Percentiles rank a stretch among this genome's conserved stretches.
These are phyloP conservation scores for Cacatua alba DNA, from an alignment of 2,113 vertebrate species.

Conservation along the genomic window DNA sequence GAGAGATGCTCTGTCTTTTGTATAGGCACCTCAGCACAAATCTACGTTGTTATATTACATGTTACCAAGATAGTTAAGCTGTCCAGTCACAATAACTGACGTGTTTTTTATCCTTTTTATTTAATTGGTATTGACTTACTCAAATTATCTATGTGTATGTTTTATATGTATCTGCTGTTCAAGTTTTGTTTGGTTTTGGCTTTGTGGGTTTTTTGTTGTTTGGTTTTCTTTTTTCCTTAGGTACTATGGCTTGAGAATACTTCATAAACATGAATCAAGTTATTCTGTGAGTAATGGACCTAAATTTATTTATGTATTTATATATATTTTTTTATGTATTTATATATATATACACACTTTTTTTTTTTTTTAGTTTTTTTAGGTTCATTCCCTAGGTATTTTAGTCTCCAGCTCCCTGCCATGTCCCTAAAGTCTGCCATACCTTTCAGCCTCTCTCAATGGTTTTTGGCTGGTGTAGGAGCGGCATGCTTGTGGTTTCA, in stretches of 20 bases:
- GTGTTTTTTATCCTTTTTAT: conserved; percentile 37
- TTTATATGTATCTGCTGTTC: background rate
- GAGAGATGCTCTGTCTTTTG: conserved; percentile 52
- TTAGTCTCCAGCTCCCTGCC: background rate
- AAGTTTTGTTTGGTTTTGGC: background rate
- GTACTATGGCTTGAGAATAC: background rate
- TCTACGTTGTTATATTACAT: conserved; percentile 39
- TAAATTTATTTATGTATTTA: background rate
- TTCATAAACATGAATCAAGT: background rate
- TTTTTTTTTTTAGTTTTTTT: background rate
- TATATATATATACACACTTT: too few species aligned
- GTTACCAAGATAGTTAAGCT: conserved; percentile 34
- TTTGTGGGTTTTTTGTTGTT: background rate
- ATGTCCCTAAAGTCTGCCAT: background rate
- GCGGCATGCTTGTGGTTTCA: rapidly evolving
- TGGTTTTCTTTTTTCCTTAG: background rate
- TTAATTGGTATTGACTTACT: conserved; percentile 69
- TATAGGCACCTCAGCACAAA: conserved; percentile 48
- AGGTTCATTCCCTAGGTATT: background rate
- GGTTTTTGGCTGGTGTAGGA: background rate
- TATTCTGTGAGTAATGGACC: background rate
- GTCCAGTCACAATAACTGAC: conserved; percentile 3
- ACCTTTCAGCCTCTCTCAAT: background rate
- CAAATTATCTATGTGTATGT: conserved; percentile 1
- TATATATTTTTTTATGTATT: too few species aligned